Percentiles rank a stretch among this genome's conserved stretches.
Conservation (phyloP, 2,888 invertebrate species). For the Cotesia congregata region DNA sequence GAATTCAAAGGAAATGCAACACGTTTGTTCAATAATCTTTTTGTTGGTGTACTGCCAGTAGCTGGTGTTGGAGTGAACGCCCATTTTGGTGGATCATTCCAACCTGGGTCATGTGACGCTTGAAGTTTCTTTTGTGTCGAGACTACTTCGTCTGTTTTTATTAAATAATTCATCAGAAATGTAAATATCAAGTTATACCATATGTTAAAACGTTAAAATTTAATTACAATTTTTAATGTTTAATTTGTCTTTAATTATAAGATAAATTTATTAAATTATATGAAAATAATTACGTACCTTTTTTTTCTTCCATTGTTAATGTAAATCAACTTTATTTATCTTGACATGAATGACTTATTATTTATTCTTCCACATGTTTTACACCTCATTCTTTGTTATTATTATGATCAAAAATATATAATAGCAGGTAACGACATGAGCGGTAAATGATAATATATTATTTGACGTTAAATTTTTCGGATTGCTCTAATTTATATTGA, state of each 20-base stretch:
- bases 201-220: too few relatives aligned
- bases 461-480: too few relatives aligned
- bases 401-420: background rate
- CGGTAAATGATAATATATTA: background rate
- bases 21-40: constrained; percentile 63
- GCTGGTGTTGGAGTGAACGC: constrained; percentile 50
- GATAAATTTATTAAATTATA: background rate
- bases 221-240: too few relatives aligned
- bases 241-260: too few relatives aligned
- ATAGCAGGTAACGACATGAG: background rate
- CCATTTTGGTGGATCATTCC: constrained; percentile 68
- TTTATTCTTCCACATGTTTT: background rate
- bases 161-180: background rate
- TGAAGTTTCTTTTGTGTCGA: constrained; percentile 63
- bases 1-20: constrained; percentile 65
- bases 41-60: constrained; percentile 52
- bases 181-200: too few relatives aligned
- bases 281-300: background rate
- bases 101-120: constrained; percentile 63
- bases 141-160: constrained; percentile 33
- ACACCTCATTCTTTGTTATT: background rate
- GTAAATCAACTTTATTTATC: background rate
- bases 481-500: too few relatives aligned
- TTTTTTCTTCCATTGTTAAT: background rate
- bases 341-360: background rate